Conservation (phyloP, 1,140 invertebrate genomes). For the Melanaphis sacchari region DNA sequence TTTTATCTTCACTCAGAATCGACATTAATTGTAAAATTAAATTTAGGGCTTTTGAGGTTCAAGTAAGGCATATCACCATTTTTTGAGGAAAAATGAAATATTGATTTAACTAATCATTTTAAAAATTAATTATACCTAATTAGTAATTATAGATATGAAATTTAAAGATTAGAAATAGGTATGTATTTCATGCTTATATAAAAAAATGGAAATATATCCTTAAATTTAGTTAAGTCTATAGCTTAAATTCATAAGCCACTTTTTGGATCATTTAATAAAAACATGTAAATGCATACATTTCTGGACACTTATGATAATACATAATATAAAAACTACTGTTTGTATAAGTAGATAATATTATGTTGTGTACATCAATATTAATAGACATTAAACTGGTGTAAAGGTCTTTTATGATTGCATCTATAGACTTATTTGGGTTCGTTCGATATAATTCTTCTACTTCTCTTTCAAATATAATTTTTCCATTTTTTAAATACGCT, state of each 20-base stretch:
- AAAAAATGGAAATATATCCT: background rate
- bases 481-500: slow-evolving; percentile 35
- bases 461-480: slow-evolving; percentile 42
- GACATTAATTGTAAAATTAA: background rate
- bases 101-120: background rate
- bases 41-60: no score
- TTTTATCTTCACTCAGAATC: background rate
- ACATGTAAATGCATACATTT: background rate
- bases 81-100: background rate
- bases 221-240: background rate
- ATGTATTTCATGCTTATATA: background rate
- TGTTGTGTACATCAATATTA: background rate
- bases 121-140: background rate
- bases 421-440: background rate
- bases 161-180: background rate
- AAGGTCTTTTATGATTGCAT: slow-evolving; percentile 21
- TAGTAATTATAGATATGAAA: background rate
- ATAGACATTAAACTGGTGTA: background rate
- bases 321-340: background rate
- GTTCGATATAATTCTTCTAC: background rate
- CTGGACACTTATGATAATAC: background rate
- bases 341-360: background rate
- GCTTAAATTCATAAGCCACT: no score
- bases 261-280: background rate
- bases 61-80: background rate